Conservation (phyloP, 2,113 vertebrate genomes). For the Takifugu flavidus region DNA sequence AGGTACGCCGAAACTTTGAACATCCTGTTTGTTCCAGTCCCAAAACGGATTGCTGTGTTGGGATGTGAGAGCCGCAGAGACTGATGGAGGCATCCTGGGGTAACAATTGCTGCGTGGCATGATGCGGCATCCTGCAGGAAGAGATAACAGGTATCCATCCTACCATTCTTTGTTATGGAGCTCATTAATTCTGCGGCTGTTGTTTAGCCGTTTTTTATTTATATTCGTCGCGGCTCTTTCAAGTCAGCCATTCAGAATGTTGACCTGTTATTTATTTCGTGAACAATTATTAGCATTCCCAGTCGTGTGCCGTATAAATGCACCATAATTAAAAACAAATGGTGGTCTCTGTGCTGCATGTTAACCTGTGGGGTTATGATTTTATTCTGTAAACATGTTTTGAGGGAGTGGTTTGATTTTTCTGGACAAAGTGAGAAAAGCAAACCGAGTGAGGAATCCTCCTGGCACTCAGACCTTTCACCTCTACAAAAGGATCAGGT, state of each 20-base stretch:
- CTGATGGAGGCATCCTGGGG: background rate
- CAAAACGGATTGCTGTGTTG: background rate
- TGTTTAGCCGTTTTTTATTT: background rate
- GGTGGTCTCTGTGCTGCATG: too few relatives aligned
- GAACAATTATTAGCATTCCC: background rate
- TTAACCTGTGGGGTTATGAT: too few relatives aligned
- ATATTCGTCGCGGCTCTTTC: background rate
- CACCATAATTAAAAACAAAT: too few relatives aligned
- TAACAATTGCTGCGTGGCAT: background rate
- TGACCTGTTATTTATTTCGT: background rate
- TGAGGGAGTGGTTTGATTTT: too few relatives aligned
- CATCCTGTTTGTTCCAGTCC: conserved; percentile 19
- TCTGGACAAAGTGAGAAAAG: too few relatives aligned
- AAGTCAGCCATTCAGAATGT: background rate
- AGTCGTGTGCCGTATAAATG: background rate
- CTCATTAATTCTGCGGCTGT: conserved; percentile 1
- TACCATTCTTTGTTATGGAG: background rate
- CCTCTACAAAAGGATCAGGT: too few relatives aligned
- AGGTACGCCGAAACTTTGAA: conserved; percentile 11
- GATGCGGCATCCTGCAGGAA: conserved; percentile 1
- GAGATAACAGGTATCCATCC: background rate
- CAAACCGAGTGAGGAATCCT: too few relatives aligned
- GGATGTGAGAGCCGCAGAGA: background rate
- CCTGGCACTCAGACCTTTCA: too few relatives aligned
- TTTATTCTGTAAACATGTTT: too few relatives aligned